These are phyloP conservation scores for Tetropium fuscum DNA, from an alignment of 2,888 invertebrate species.

Conservation along the genomic window DNA sequence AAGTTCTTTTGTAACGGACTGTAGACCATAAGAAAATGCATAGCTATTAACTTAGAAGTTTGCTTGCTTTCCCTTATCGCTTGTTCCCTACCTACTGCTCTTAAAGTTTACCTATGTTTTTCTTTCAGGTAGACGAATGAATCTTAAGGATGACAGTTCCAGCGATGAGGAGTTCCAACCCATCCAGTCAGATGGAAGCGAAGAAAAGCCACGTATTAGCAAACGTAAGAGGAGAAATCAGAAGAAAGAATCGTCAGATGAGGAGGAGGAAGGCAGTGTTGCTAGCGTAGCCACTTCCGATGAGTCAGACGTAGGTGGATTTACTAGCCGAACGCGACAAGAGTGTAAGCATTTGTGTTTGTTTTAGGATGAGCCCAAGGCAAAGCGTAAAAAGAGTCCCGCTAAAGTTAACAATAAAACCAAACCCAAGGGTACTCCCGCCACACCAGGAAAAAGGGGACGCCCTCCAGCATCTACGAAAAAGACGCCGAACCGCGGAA, in stretches of 20 bases:
- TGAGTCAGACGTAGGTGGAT: conserved; percentile 54
- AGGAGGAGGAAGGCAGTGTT: conserved; percentile 56
- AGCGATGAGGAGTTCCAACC: conserved; percentile 62
- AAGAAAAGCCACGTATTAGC: conserved; percentile 55
- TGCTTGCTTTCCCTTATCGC: too few species aligned
- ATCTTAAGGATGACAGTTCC: conserved; percentile 65
- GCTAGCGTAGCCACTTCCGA: conserved; percentile 58
- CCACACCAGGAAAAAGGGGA: conserved; percentile 50
- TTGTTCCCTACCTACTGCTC: too few species aligned
- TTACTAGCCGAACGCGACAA: neutral
- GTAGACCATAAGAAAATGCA: too few species aligned
- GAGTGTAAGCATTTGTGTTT: neutral
- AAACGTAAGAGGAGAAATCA: conserved; percentile 58
- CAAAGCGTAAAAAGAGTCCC: conserved; percentile 55
- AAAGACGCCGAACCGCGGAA: conserved; percentile 61
- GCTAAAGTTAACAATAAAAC: conserved; percentile 56
- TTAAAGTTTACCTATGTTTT: neutral
- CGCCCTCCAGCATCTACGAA: conserved; percentile 50
- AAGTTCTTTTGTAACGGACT: too few species aligned
- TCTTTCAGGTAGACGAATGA: conserved; percentile 57
- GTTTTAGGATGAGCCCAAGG: conserved; percentile 59
- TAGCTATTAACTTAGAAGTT: too few species aligned
- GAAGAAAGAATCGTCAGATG: conserved; percentile 50
- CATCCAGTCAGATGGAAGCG: conserved; percentile 61
- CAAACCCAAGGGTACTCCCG: conserved; percentile 51